Conservation (phyloP, 1,140 invertebrate genomes). For the Drosophila trapezifrons region DNA sequence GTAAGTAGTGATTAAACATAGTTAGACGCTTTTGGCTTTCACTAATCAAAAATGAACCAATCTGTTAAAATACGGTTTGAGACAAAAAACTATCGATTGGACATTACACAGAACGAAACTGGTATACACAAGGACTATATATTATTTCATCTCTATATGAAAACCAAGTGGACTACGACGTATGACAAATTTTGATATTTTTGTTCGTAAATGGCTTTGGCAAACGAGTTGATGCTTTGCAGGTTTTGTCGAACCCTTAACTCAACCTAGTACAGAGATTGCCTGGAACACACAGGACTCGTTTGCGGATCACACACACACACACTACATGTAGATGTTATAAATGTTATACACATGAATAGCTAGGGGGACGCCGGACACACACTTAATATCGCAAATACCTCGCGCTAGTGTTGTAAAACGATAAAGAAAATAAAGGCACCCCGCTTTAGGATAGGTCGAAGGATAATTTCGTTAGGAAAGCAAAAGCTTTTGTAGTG, state of each 20-base stretch:
- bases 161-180: conserved; percentile 10
- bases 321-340: conserved; percentile 11
- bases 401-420: conserved; percentile 55
- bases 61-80: conserved; percentile 23
- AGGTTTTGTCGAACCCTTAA: background rate
- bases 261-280: conserved; percentile 61
- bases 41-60: conserved; percentile 70
- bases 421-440: conserved; percentile 16
- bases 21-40: conserved; percentile 52
- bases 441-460: conserved; percentile 28
- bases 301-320: conserved; percentile 41
- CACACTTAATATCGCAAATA: conserved; percentile 51
- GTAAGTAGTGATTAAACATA: conserved; percentile 59
- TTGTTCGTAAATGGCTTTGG: background rate
- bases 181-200: conserved; percentile 5
- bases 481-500: conserved; percentile 27
- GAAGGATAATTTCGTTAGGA: conserved; percentile 26
- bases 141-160: conserved; percentile 1
- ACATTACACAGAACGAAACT: conserved; percentile 34
- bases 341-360: conserved; percentile 22
- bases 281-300: conserved; percentile 40
- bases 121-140: conserved; percentile 28
- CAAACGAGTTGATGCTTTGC: conserved; percentile 1
- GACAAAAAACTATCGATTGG: conserved; percentile 22
- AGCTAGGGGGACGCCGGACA: conserved; percentile 22